phyloP scores from a whole-genome alignment of 2,797 vertebrate genomes.

The Vultur gryphus region DNA sequence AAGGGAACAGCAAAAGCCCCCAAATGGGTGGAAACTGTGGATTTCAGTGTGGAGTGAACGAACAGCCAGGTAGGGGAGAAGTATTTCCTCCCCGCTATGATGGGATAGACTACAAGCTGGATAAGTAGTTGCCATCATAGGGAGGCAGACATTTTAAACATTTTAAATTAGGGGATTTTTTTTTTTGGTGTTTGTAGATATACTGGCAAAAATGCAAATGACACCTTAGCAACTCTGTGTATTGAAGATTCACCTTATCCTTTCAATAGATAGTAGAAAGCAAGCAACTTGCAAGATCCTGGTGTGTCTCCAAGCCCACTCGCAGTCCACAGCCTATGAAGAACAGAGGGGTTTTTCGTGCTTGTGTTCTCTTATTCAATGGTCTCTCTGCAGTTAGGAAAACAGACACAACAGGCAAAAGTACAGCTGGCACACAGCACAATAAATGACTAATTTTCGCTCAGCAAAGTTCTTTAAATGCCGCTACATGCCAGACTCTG shows the following conservation, averaged over 20 bases:
- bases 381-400: slow-evolving; percentile 35
- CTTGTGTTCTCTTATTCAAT: slow-evolving; percentile 28
- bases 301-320: not conserved
- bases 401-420: slow-evolving; percentile 58
- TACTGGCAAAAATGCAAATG: not conserved
- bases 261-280: not conserved
- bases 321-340: not conserved
- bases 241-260: not conserved
- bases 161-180: not conserved
- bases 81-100: not conserved
- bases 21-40: not conserved
- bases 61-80: not conserved
- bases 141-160: not conserved
- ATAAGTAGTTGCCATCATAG: not conserved
- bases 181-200: not conserved
- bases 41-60: not conserved
- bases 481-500: slow-evolving; percentile 10
- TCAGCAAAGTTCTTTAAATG: slow-evolving; percentile 43
- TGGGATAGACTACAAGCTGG: not conserved
- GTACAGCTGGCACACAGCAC: slow-evolving; percentile 59
- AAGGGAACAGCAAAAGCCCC: not conserved
- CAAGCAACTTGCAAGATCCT: not conserved
- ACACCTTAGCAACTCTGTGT: not conserved
- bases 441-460: slow-evolving; percentile 67
- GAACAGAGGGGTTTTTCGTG: slow-evolving; percentile 19